Base-by-base conservation (phyloP, 1,140 invertebrate genomes). In the Ptiloglossa arizonensis region DNA sequence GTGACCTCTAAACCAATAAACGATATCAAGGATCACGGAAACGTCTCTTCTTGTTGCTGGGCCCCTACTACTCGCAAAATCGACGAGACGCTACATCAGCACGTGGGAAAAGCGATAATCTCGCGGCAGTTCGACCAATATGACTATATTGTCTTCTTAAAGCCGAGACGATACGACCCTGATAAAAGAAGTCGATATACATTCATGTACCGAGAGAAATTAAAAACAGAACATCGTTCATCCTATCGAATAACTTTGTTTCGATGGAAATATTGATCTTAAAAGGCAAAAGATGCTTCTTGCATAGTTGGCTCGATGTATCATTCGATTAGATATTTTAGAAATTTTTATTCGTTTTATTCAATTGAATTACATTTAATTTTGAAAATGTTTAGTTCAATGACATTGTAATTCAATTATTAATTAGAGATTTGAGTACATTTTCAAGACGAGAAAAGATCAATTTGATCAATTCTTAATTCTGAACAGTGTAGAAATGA, bases 11-110 rank as follows among this genome's bases (percentile, higher is more conserved):
- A 17, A 27, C 35, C 32, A 60, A 60, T 38, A 60, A 60, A 60
- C 59, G 59, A 22, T 41, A 60, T 41, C 59, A 41, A 22, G n/a
- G 19, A 60, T 60, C 59, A 38, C 59, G 35, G 59, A 32, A 60
- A 60, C 38, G 35, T 60, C 29, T 38, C 5, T n/a, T 38, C 32
- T 2, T 5, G 11, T 19, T 22, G 32, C 32, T 22, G 29, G 29
- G 22, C 3, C 2, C 35, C 32, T 41, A 22, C 19, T n/a, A 22
- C 17, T 60, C 32, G 59, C n/a, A 27, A 60, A 60, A 60, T 60
- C 59, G 35, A 41, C 59, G 59, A 60, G 59, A 60, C 59, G 59
- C 35, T 60, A 60, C 59, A 60, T 60, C 59, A 60, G 59, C 59
- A 60, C n/a, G 59, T 60, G 35, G 59, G 19, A 13, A 22, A 22